phyloP scores from a whole-genome alignment of 2,888 invertebrate species.

The Amblyteles armatorius region DNA sequence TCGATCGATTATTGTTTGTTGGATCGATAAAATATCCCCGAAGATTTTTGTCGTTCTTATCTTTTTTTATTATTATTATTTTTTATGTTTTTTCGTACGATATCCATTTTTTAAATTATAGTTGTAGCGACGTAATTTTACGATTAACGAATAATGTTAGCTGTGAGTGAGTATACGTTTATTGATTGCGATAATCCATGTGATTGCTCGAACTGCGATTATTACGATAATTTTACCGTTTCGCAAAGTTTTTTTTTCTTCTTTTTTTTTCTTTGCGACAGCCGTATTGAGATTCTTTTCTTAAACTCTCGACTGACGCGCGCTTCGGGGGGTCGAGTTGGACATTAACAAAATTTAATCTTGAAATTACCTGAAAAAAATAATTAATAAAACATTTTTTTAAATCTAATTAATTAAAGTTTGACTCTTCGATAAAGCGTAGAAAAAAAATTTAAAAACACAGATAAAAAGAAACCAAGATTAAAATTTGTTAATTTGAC shows the following conservation, averaged over 20 bases:
- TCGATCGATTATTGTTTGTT: slow-evolving; percentile 50
- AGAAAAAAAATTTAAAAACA: neutral
- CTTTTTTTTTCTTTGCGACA: slow-evolving; percentile 22
- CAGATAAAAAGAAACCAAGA: slow-evolving; percentile 13
- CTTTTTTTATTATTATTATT: neutral
- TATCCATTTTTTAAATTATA: slow-evolving; percentile 58
- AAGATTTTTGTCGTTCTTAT: slow-evolving; percentile 11
- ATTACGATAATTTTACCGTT: slow-evolving; percentile 24
- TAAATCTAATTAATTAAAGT: too few relatives aligned
- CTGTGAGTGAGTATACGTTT: slow-evolving; percentile 53
- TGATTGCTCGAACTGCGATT: slow-evolving; percentile 16
- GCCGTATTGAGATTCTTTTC: slow-evolving; percentile 47
- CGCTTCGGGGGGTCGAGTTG: neutral
- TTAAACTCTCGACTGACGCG: neutral
- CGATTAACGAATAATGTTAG: slow-evolving; percentile 1
- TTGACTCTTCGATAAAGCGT: too few relatives aligned
- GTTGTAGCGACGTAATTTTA: slow-evolving; percentile 63
- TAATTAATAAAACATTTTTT: neutral
- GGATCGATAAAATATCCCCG: slow-evolving; percentile 22
- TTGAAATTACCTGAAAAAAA: neutral
- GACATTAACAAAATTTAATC: neutral
- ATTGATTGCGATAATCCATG: slow-evolving; percentile 8
- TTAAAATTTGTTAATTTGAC: neutral
- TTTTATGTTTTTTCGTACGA: slow-evolving; percentile 51
- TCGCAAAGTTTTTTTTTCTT: slow-evolving; percentile 8